Percentiles rank a stretch among this genome's conserved stretches.
Conservation (phyloP, 2,797 vertebrate species). For the Phataginus tricuspis region DNA sequence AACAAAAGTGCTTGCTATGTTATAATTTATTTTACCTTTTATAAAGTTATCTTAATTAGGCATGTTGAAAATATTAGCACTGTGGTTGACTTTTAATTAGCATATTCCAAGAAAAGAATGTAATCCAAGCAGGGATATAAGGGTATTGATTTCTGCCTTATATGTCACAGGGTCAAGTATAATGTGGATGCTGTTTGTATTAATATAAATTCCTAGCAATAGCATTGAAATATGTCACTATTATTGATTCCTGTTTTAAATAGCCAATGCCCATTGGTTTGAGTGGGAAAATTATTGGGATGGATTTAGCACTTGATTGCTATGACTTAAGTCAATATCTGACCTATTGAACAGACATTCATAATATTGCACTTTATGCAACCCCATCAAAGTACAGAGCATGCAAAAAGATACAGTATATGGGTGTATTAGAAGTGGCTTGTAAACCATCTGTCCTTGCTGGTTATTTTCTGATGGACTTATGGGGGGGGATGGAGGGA, state of each 20-base stretch:
- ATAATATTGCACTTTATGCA: constrained; percentile 29
- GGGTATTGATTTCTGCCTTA: constrained; percentile 83
- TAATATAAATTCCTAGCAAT: constrained; percentile 81
- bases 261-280: constrained; percentile 81
- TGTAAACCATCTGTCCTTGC: background rate
- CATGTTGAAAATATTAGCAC: constrained; percentile 63
- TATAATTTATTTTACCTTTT: constrained; percentile 37
- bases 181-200: constrained; percentile 77
- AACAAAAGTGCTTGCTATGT: background rate
- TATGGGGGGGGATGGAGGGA: background rate
- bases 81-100: constrained; percentile 80
- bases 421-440: background rate
- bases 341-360: constrained; percentile 65
- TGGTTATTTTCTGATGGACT: constrained; percentile 4
- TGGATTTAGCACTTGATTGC: constrained; percentile 81
- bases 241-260: constrained; percentile 83
- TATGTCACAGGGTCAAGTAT: constrained; percentile 75
- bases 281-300: constrained; percentile 80
- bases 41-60: constrained; percentile 70
- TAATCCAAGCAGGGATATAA: constrained; percentile 74
- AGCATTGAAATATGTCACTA: constrained; percentile 78
- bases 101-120: constrained; percentile 82
- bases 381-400: constrained; percentile 8
- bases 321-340: constrained; percentile 79
- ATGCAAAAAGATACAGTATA: constrained; percentile 20